Conservation (phyloP, 2,113 vertebrate genomes). For the Cyphomyrus plagiostoma region DNA sequence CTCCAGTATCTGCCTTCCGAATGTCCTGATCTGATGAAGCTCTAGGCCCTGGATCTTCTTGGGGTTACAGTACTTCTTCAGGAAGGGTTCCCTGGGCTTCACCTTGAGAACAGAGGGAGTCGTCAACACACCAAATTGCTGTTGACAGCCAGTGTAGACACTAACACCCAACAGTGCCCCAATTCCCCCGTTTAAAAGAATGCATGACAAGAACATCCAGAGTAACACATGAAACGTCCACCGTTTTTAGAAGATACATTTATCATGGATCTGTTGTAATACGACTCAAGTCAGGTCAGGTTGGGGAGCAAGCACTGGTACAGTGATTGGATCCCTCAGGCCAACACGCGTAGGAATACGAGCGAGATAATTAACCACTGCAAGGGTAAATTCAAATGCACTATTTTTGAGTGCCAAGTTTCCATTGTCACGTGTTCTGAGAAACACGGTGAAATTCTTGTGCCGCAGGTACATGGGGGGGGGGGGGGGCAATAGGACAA, state of each 20-base stretch:
- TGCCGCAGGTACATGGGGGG: neutral
- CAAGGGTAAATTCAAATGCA: neutral
- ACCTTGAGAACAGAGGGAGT: constrained; percentile 55
- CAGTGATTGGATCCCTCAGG: neutral
- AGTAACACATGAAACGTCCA: neutral
- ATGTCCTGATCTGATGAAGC: constrained; percentile 80
- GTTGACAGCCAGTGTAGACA: neutral
- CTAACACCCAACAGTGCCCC: neutral
- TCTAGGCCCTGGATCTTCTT: constrained; percentile 92
- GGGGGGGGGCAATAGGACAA: neutral
- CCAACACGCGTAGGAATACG: neutral
- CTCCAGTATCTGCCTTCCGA: constrained; percentile 90
- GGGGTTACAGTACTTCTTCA: constrained; percentile 93
- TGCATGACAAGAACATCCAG: neutral
- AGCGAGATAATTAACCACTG: neutral
- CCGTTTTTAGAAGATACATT: neutral
- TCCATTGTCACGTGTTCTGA: neutral
- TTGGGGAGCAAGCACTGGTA: neutral
- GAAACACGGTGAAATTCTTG: neutral
- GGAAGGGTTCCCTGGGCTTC: constrained; percentile 84
- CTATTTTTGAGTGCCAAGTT: neutral
- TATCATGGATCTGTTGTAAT: neutral
- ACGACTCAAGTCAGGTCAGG: neutral
- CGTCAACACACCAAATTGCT: neutral
- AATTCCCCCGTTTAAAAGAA: neutral